Percentiles rank a stretch among this genome's conserved stretches.
Evolutionary conservation across 2,888 invertebrate genomes (phyloP).

Genomic region (Laspeyria flexula): DNA sequence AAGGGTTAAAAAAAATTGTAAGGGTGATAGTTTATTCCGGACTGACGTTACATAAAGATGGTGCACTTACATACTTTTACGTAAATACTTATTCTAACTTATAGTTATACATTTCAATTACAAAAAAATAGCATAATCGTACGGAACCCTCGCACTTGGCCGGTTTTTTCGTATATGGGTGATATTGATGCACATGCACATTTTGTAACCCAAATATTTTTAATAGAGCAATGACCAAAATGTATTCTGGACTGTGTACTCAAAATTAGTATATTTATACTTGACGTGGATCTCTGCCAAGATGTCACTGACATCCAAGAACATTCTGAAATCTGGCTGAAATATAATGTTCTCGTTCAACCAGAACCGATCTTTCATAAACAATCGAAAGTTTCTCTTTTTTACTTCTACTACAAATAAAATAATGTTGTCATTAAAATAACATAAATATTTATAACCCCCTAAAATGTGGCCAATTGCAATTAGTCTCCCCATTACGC

Average conservation of each 20-base stretch:
- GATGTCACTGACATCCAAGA: slow-evolving; percentile 77
- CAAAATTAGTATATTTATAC: slow-evolving; percentile 81
- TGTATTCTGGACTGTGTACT: slow-evolving; percentile 74
- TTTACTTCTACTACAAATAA: slow-evolving; percentile 11
- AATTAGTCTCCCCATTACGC: too few relatives aligned
- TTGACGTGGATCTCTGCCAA: slow-evolving; percentile 79
- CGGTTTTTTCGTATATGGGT: slow-evolving; percentile 9
- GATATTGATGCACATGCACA: slow-evolving; percentile 38
- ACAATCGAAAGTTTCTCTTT: slow-evolving; percentile 19
- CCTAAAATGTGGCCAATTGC: too few relatives aligned
- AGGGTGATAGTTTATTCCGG: too few relatives aligned
- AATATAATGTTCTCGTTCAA: slow-evolving; percentile 52
- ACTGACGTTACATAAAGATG: too few relatives aligned
- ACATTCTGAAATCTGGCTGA: slow-evolving; percentile 68
- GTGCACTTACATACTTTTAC: too few relatives aligned
- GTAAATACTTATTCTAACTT: too few relatives aligned
- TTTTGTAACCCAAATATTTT: slow-evolving; percentile 58
- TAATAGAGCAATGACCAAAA: slow-evolving; percentile 75
- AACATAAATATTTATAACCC: too few relatives aligned
- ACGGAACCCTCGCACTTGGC: too few relatives aligned
- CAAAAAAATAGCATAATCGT: too few relatives aligned
- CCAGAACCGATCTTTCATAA: slow-evolving; percentile 33
- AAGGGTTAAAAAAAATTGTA: too few relatives aligned
- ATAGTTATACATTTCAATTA: too few relatives aligned
- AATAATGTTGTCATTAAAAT: too few relatives aligned